Percentiles rank a stretch among this genome's conserved stretches.
Conservation (phyloP, 2,888 invertebrate genomes). For the Sphaerophoria taeniata region DNA sequence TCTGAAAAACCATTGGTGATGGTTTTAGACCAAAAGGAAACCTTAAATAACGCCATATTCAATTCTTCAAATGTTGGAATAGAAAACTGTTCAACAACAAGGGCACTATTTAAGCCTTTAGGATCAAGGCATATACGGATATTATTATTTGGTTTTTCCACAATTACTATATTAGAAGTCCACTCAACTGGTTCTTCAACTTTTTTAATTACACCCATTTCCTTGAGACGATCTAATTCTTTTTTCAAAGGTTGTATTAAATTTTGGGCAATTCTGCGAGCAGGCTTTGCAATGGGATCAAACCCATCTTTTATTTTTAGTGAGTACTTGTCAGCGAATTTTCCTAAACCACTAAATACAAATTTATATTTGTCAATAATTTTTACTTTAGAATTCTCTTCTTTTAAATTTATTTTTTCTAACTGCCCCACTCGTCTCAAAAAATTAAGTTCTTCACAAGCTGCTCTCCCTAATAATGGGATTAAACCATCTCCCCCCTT, state of each 20-base stretch:
- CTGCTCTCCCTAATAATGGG: slow-evolving; percentile 28
- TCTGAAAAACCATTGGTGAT: slow-evolving; percentile 58
- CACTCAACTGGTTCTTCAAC: slow-evolving; percentile 51
- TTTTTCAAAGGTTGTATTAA: slow-evolving; percentile 38
- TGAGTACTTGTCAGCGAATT: slow-evolving; percentile 39
- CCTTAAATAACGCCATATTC: slow-evolving; percentile 29
- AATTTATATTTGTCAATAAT: slow-evolving; percentile 3
- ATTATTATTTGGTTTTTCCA: slow-evolving; percentile 55
- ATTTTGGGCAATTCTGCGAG: slow-evolving; percentile 41
- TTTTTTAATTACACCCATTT: slow-evolving; percentile 44
- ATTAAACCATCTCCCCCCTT: slow-evolving; percentile 16
- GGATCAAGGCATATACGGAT: slow-evolving; percentile 40
- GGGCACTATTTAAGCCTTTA: slow-evolving; percentile 22
- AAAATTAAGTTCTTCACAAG: slow-evolving; percentile 42
- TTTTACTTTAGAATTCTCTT: background rate
- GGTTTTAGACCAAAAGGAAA: slow-evolving; percentile 41
- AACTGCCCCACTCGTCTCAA: slow-evolving; percentile 13
- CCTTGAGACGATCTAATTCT: slow-evolving; percentile 46
- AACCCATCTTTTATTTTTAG: slow-evolving; percentile 28
- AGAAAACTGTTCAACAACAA: slow-evolving; percentile 17
- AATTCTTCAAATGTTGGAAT: background rate
- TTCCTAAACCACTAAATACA: slow-evolving; percentile 36
- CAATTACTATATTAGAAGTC: slow-evolving; percentile 59
- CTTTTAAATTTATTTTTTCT: background rate
- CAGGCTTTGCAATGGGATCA: slow-evolving; percentile 40